Base-by-base conservation (phyloP, 2,797 vertebrate species). In the Enteromius treurensis region DNA sequence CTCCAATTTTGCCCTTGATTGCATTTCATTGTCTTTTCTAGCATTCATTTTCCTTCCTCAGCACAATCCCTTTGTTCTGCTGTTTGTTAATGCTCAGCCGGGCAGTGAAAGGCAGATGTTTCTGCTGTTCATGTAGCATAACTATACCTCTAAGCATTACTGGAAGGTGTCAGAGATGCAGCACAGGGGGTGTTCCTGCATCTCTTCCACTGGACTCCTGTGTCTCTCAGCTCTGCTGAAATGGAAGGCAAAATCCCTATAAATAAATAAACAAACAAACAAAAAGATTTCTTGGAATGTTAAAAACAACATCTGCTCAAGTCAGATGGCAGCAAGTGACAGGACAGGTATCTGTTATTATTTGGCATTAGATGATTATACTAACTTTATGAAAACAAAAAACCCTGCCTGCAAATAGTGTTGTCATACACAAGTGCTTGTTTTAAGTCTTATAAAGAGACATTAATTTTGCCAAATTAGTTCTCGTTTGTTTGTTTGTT, bases 1-100 rank as follows among this genome's bases (percentile, higher is more conserved):
- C 42, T 76, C 32, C 71, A 67, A 69, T 86, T 88, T 84, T 86
- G 67, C 60, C 83, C 87, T 80, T 79, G 51, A 83, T 88, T 88
- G 78, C 80, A 76, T 79, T 85, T 85, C 60, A 86, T 74, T 73
- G 77, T 86, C 71, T 74, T 51, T 60, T 76, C 15, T 58, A 45
- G 55, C 40, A 26, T 32, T 34, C 53, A 19, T 19, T 53, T 62
- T 78, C n/a, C 34, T 19, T 77, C 23, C 64, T 70, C 15, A 11
- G 70, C 62, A 75, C 34, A 69, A 67, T 49, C 29, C 37, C 75
- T 81, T 67, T 81, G 40, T 53, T 53, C n/a, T 75, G 21, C 29
- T 40, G 69, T 70, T 58, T 65, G 37, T 71, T 47, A 85, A 65
- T 26, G 19, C 58, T 29, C 37, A 79, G 45, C 65, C 65, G 11